Evolutionary conservation across 2,113 vertebrate genomes (phyloP).

Genomic region (Muntiacus muntjak): DNA sequence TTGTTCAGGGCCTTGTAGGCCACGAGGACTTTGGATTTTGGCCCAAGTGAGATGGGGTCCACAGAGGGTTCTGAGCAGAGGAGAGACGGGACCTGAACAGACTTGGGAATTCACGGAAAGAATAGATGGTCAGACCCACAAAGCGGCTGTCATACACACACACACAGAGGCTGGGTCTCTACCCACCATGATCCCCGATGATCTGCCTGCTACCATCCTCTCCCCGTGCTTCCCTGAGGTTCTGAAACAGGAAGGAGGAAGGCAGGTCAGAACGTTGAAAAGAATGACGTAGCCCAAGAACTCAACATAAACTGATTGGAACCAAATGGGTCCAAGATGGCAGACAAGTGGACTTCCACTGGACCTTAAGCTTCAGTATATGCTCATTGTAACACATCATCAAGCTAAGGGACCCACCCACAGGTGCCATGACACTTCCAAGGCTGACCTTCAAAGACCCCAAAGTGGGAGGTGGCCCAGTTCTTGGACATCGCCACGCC

Average conservation of each 20-base stretch:
- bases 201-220: neutral
- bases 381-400: neutral
- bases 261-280: neutral
- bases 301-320: neutral
- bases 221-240: rapidly evolving
- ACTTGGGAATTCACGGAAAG: neutral
- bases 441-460: neutral
- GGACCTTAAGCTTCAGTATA: neutral
- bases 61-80: neutral
- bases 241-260: neutral
- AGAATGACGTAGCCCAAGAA: neutral
- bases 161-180: neutral
- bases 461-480: neutral
- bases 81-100: neutral
- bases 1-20: neutral
- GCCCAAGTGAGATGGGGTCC: neutral
- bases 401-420: neutral
- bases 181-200: neutral
- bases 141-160: neutral
- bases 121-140: neutral
- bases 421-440: neutral
- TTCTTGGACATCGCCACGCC: neutral
- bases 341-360: neutral
- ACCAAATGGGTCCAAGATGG: neutral
- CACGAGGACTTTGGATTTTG: neutral